Evolutionary conservation across 1,140 invertebrate genomes (phyloP).

Genomic region (Wiebesia pumilae): DNA sequence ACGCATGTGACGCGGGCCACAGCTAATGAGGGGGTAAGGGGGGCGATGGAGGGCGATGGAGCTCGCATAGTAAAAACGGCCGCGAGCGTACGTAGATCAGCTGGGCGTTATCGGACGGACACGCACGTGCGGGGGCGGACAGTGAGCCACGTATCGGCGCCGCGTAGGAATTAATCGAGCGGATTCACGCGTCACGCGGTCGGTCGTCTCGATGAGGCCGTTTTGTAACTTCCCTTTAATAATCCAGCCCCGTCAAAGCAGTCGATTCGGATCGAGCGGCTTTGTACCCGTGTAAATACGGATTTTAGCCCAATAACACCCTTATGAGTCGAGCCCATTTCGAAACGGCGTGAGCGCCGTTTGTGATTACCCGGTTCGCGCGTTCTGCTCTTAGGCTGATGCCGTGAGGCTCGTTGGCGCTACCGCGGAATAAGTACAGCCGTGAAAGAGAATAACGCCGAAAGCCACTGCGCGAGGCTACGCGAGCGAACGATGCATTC

Average conservation of each 20-base stretch:
- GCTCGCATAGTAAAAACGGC: background rate
- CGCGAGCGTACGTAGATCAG: slow-evolving; percentile 11
- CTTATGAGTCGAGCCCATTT: background rate
- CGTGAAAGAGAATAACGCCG: background rate
- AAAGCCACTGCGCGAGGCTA: background rate
- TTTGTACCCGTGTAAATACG: background rate
- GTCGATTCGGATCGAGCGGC: background rate
- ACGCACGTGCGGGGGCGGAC: slow-evolving; percentile 10
- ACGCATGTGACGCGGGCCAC: background rate
- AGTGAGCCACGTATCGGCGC: slow-evolving; percentile 21
- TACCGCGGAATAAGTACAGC: background rate
- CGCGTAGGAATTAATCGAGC: slow-evolving; percentile 39
- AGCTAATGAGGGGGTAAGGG: background rate
- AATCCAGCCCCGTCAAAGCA: background rate
- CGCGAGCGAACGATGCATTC: background rate
- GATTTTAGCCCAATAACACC: too few species aligned
- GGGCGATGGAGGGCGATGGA: background rate
- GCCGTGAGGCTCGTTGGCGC: background rate
- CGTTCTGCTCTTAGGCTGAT: background rate
- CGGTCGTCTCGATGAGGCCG: too few species aligned
- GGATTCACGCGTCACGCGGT: background rate
- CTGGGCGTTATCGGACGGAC: slow-evolving; percentile 39
- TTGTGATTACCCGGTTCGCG: background rate
- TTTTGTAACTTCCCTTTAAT: background rate
- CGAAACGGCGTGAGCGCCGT: background rate